Evolutionary conservation across 64 coral and sea anemone species (phyloP).

Genomic region (Stylophora pistillata): DNA sequence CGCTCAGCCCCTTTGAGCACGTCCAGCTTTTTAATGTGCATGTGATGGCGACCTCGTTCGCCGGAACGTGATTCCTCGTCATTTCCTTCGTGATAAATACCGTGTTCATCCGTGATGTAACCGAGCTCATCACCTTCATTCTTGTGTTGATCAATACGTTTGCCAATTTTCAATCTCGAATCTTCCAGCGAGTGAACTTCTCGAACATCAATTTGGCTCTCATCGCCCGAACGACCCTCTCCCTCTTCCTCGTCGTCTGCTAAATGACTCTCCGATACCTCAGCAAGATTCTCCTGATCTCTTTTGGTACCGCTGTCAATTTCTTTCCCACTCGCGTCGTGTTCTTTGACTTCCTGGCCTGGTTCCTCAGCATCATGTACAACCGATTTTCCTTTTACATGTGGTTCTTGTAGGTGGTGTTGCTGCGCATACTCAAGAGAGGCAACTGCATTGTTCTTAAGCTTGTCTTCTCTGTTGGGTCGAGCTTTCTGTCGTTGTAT

Average conservation of each 20-base stretch:
- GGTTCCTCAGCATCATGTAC: background rate
- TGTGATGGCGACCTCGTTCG: background rate
- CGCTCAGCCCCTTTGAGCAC: background rate
- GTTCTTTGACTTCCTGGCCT: background rate
- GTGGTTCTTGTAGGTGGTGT: background rate
- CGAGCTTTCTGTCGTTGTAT: too few relatives aligned
- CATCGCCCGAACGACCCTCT: background rate
- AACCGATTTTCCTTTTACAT: background rate
- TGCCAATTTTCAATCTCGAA: background rate
- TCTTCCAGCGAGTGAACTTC: background rate
- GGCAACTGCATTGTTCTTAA: background rate
- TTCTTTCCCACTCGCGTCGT: background rate
- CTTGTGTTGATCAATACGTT: background rate
- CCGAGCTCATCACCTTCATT: slow-evolving; percentile 1
- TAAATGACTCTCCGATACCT: background rate
- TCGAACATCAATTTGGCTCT: background rate
- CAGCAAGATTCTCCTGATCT: background rate
- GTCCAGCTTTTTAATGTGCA: background rate
- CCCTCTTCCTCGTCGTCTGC: background rate
- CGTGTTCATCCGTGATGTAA: background rate
- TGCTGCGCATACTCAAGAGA: background rate
- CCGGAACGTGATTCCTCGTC: background rate
- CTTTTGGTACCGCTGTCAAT: background rate
- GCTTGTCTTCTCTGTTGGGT: background rate
- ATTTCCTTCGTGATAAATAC: background rate